Base-by-base conservation (phyloP, 2,113 vertebrate genomes). In the Megaceryle maxima region DNA sequence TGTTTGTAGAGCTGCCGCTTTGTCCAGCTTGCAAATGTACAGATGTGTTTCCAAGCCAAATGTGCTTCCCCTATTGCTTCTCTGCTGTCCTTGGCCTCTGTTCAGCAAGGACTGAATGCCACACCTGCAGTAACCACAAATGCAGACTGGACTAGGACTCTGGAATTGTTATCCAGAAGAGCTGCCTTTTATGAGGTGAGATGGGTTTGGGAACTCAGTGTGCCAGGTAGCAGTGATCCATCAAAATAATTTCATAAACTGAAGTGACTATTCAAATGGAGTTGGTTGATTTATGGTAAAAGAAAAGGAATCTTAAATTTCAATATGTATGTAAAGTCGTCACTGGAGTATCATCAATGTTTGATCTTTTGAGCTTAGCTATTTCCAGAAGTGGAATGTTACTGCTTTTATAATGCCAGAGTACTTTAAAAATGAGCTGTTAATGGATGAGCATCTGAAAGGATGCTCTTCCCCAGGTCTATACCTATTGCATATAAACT, bases 361-460 rank as follows among this genome's bases (percentile, higher is more conserved):
- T 79, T 87, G 94, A 90, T 92, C 91, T 93, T 83, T 83, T 94
- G 92, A 77, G 83, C 55, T 56, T 43, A 55, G 64, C 79, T 91
- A 4, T 74, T 94, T 95, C 68, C 78, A 77, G 7, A 59, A 78
- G 73, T 90, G 83, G 73, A 92, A 84, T 60, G 56, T 77, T 91
- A 70, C 3, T 77, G 89, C 89, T 92, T 93, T 86, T 66, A 43
- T 70, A 69, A 69, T 28, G 69, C 29, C 7, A 26, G 53, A 87
- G 50, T 26, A 7, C 55, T 55, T 1, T 28, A 63, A 83, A 90
- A 94, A 68, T 24, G 22, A 31, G 33, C 37, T 74, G 33, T 46
- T 78, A 66, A 57, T 91, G 90, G 67, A 80, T 88, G 80, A 88
- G 56, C 73, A 35, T 67, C 70, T 91, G 72, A 28, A 66, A 64